A percentile compares a stretch with the other conserved stretches of the same genome.
These are phyloP conservation scores for Pasiphila rectangulata DNA, from an alignment of 2,888 invertebrate genomes.

Conservation along the genomic window DNA sequence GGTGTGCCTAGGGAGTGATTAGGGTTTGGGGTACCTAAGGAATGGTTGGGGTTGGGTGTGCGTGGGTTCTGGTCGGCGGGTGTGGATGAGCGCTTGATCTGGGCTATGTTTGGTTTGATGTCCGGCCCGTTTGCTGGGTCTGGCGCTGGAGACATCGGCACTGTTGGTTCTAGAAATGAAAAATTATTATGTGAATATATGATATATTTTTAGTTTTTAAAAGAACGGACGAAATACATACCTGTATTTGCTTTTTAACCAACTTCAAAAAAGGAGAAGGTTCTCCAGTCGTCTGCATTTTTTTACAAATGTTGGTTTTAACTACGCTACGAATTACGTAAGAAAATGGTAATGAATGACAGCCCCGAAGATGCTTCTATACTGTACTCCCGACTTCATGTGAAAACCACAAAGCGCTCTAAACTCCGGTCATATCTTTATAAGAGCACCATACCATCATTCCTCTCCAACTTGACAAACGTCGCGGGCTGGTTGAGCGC, in stretches of 20 bases:
- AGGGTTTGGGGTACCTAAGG: slow-evolving; percentile 68
- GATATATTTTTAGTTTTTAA: too few species aligned
- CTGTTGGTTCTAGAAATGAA: slow-evolving; percentile 49
- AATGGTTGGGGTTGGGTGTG: slow-evolving; percentile 68
- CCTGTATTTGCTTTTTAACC: too few species aligned
- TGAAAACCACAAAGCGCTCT: too few species aligned
- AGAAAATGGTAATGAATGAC: too few species aligned
- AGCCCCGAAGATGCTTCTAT: too few species aligned
- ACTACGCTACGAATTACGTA: too few species aligned
- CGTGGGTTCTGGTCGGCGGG: slow-evolving; percentile 69
- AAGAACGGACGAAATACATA: too few species aligned
- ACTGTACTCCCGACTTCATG: too few species aligned
- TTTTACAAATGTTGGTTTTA: background rate
- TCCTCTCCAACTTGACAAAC: slow-evolving; percentile 57
- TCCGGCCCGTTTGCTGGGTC: slow-evolving; percentile 53
- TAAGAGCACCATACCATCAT: slow-evolving; percentile 32
- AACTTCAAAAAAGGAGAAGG: too few species aligned
- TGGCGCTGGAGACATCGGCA: slow-evolving; percentile 63
- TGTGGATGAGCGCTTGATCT: slow-evolving; percentile 70
- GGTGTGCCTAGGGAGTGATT: slow-evolving; percentile 66
- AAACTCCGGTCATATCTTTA: too few species aligned
- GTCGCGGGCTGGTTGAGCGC: slow-evolving; percentile 73
- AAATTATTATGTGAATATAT: too few species aligned
- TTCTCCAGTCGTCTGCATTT: too few species aligned
- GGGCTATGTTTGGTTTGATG: slow-evolving; percentile 70